Evolutionary conservation across 2,888 invertebrate genomes (phyloP), one percentile per base, ranked within the genome.

Genomic region (Plemyria rubiginata): DNA sequence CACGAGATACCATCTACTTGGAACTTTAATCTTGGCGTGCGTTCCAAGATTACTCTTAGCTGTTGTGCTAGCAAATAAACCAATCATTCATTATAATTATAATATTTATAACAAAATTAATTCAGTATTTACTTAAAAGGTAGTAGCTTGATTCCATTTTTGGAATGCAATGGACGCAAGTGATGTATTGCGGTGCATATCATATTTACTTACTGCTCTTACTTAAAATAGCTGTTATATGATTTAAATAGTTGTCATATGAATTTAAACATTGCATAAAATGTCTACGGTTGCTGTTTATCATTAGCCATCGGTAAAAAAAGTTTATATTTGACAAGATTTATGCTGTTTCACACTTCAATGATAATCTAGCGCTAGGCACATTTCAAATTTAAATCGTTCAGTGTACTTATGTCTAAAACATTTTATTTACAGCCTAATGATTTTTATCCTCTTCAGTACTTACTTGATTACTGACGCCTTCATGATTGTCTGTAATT

Each of bases 1-100:
- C 52, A 13, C 40, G 7, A 45, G 62, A 58, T 62, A 56, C 4
- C 38, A 62, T 62, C 62, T 58, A 43, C 62, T 45, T 43, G n/a
- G 43, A 45, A 9, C 54, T 54, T 62, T 28, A 50, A 62, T 62
- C 49, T 62, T 28, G 29, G 36, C 36, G 50, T 50, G 36, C 43
- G 48, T 41, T 54, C 50, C 22, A 15, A 54, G 57, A 43, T 62
- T 52, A 16, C 11, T 11, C 16, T 43, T 40, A 13, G 36, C 9
- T 38, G 45, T 36, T 60, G 28, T 51, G 16, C 45, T 54, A 51
- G 43, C 50, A 54, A 16, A 32, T 28, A 55, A 13, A 11, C 36
- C 36, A 38, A 38, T 38, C 11, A 38, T 38, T 38, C 36, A 38
- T 11, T 38, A 11, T 38, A 38, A 38, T 38, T 38, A 38, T 38